Evolutionary conservation across 2,888 invertebrate genomes (phyloP), one percentile per base, ranked within the genome.

Genomic region (Vanessa cardui): DNA sequence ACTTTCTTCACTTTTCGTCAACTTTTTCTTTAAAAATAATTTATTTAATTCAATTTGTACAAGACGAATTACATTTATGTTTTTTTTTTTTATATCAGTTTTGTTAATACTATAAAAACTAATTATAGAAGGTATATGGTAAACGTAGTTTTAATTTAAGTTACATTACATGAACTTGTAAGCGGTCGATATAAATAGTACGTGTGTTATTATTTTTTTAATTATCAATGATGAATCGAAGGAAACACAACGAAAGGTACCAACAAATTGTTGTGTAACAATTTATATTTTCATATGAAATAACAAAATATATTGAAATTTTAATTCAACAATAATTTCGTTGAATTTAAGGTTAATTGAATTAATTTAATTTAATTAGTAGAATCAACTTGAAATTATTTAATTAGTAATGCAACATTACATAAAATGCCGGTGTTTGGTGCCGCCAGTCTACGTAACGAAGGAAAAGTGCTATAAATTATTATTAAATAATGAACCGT

Each of bases 201-300:
- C 20, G 44, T 67, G 58, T 45, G 52, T 67, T 62, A 67, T 70
- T 67, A 59, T 58, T 67, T 59, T n/a, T 62, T 6, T 61, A 58
- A 58, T 52, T 18, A 63, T 66, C 62, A 45, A 59, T 64, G 44
- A 56, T 47, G 56, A 72, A 73, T 77, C 74, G 80, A 80, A 84
- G 83, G 82, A 72, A 75, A 76, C 82, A 83, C 76, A 77, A 89
- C 87, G 86, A 89, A 89, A 89, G 89, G 89, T 89, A 89, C 74
- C 71, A 60, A 58, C n/a, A 20, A 54, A 21, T 15, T 21, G 59
- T 45, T 62, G 44, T 61, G 45, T 45, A 26, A 18, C n/a, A 21
- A 45, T 26, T 44, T 18, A 58, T 39, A 39, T 39, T 39, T 12
- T 39, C 39, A 39, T 9, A 39, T 39, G 2, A 39, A 39, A 39